Evolutionary conservation across 2,888 invertebrate genomes (phyloP).

Genomic region (Volucella inanis): DNA sequence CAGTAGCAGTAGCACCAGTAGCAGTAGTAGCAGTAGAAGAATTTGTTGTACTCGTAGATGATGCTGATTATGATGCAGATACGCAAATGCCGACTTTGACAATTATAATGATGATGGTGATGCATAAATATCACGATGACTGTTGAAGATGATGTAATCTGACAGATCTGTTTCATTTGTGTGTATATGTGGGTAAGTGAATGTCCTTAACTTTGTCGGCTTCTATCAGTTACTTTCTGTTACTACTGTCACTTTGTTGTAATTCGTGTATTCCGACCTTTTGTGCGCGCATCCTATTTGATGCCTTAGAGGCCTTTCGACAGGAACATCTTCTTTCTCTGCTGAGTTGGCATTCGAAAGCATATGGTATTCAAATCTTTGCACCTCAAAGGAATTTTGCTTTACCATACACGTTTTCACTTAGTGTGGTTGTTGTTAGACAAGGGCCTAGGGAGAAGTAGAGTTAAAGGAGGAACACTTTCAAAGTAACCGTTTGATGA

Average conservation of each 20-base stretch:
- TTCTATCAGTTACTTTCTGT: conserved; percentile 38
- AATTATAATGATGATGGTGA: conserved; percentile 21
- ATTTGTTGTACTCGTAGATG: not conserved
- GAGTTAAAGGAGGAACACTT: not conserved
- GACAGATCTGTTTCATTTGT: conserved; percentile 41
- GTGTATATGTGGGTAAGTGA: conserved; percentile 34
- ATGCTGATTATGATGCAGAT: conserved; percentile 41
- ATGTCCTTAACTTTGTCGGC: conserved; percentile 57
- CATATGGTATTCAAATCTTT: conserved; percentile 47
- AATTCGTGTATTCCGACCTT: conserved; percentile 63
- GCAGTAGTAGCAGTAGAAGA: no score
- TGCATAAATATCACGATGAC: conserved; percentile 9
- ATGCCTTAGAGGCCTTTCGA: conserved; percentile 58
- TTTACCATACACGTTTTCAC: conserved; percentile 33
- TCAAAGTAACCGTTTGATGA: conserved; percentile 71
- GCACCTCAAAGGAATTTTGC: conserved; percentile 67
- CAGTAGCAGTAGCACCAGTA: no score
- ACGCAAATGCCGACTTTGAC: conserved; percentile 1
- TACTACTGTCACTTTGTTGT: conserved; percentile 47
- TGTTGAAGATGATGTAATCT: conserved; percentile 64
- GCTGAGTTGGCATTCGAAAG: conserved; percentile 27
- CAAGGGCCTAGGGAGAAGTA: no score
- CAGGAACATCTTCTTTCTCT: conserved; percentile 49
- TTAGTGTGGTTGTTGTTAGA: not conserved
- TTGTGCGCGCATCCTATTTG: conserved; percentile 45